Percentiles rank a stretch among this genome's conserved stretches.
These are phyloP conservation scores for Lamproptera curius DNA, from an alignment of 2,888 invertebrate species.

Conservation along the genomic window DNA sequence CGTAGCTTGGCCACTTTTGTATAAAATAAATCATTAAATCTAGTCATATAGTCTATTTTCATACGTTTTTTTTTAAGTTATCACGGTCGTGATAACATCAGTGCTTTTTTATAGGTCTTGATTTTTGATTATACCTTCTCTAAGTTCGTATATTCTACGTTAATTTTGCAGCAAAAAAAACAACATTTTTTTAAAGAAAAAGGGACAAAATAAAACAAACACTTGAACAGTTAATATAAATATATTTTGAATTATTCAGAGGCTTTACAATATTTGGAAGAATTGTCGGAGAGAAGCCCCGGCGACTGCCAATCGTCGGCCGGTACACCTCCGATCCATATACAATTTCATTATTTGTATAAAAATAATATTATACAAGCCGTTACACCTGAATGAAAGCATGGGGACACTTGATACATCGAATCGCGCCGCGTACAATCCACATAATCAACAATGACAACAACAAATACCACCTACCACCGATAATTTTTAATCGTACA, in stretches of 20 bases:
- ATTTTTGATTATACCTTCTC: too few species aligned
- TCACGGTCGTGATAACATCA: too few species aligned
- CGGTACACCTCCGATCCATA: conserved; percentile 37
- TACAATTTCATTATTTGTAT: conserved; percentile 37
- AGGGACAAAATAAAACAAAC: conserved; percentile 56
- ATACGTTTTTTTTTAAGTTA: too few species aligned
- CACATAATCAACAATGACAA: conserved; percentile 36
- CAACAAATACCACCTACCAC: conserved; percentile 43
- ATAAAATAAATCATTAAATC: too few species aligned
- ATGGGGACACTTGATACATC: conserved; percentile 24
- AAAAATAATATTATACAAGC: conserved; percentile 55
- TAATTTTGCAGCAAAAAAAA: too few species aligned
- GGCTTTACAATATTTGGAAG: conserved; percentile 78
- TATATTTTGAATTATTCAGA: conserved; percentile 79
- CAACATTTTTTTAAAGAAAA: too few species aligned
- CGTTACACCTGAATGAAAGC: conserved; percentile 36
- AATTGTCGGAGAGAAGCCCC: conserved; percentile 59
- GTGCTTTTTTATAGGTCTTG: too few species aligned
- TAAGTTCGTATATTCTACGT: too few species aligned
- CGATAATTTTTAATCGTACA: conserved; percentile 32
- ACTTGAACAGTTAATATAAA: conserved; percentile 78
- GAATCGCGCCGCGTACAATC: conserved; percentile 26
- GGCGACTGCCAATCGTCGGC: conserved; percentile 46
- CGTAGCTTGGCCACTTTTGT: too few species aligned
- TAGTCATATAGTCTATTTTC: too few species aligned